Base-by-base conservation (phyloP, 2,888 invertebrate genomes). In the Leptura quadrifasciata region DNA sequence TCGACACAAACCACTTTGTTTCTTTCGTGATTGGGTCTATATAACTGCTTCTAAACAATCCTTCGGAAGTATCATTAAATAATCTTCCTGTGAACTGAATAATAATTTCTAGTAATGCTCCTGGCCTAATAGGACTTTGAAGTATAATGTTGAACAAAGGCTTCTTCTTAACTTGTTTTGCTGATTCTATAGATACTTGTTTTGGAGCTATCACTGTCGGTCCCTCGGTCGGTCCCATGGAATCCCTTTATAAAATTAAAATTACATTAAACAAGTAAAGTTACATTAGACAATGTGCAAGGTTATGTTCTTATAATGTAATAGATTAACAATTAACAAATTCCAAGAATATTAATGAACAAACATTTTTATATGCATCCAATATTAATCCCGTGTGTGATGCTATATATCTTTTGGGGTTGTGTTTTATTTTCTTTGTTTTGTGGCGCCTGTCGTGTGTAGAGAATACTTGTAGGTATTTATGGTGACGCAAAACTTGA, bases 31-130 rank as follows among this genome's bases (percentile, higher is more conserved):
- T 74, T 0, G 88, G 87, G 72, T 89, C 90, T n/a, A 89, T 81
- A 84, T 95, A 95, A 57, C 91, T 91, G 35, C 92, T 92, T 84
- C 92, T 93, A 85, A 95, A 95, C 75, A 96, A 91, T 0, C 94
- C 95, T 79, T 94, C 93, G 0, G 93, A 92, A 4, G 90, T 91
- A 6, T 92, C 91, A 17, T 92, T 92, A 76, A 91, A 93, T 80
- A 96, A 89, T 72, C 90, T 91, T 0, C 95, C 95, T 75, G 91
- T 91, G 85, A 94, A 95, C 1, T 89, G 90, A 61, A 96, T 91
- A 79, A 92, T 91, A 17, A 96, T 84, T 82, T 92, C 91, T 54
- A 94, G 94, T 15, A 90, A 90, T 0, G 92, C 90, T 0, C 91
- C 92, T 64, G 91, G 90, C 3, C 91, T 90, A 4, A 94, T 86